Conservation (phyloP, 2,797 vertebrate species). For the Sebastes oblongus region DNA sequence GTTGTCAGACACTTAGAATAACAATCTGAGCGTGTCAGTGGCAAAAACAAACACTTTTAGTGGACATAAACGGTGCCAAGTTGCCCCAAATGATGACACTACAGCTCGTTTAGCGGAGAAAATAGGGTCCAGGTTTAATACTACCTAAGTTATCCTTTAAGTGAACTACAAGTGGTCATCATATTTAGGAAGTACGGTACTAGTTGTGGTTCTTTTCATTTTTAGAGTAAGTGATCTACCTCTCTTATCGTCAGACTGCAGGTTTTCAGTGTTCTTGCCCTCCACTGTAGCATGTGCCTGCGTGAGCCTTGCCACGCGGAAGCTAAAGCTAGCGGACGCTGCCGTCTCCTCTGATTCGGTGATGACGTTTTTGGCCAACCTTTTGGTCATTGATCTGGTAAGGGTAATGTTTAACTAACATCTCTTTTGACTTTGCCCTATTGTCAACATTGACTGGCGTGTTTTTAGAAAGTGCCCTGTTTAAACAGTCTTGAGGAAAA, state of each 20-base stretch:
- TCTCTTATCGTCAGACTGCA: slow-evolving; percentile 55
- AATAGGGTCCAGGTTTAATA: no score
- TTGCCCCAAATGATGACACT: no score
- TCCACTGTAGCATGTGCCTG: slow-evolving; percentile 69
- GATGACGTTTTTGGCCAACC: slow-evolving; percentile 49
- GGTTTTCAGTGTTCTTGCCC: slow-evolving; percentile 62
- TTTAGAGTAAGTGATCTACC: neutral
- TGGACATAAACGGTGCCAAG: no score
- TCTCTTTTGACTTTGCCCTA: slow-evolving; percentile 53
- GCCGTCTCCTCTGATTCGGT: slow-evolving; percentile 22
- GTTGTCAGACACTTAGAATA: no score
- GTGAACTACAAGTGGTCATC: neutral
- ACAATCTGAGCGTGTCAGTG: no score
- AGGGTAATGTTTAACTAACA: slow-evolving; percentile 61
- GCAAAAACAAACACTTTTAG: no score
- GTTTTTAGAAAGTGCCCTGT: neutral
- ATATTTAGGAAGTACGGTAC: neutral
- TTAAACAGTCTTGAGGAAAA: neutral
- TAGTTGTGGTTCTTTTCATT: neutral
- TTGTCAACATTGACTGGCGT: slow-evolving; percentile 3
- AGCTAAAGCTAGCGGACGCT: slow-evolving; percentile 39
- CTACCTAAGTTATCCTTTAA: neutral
- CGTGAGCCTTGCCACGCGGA: slow-evolving; percentile 50
- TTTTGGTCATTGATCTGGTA: slow-evolving; percentile 66
- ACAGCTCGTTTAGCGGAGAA: no score